phyloP scores from a whole-genome alignment of 2,797 vertebrate species.

The Chelmon rostratus region DNA sequence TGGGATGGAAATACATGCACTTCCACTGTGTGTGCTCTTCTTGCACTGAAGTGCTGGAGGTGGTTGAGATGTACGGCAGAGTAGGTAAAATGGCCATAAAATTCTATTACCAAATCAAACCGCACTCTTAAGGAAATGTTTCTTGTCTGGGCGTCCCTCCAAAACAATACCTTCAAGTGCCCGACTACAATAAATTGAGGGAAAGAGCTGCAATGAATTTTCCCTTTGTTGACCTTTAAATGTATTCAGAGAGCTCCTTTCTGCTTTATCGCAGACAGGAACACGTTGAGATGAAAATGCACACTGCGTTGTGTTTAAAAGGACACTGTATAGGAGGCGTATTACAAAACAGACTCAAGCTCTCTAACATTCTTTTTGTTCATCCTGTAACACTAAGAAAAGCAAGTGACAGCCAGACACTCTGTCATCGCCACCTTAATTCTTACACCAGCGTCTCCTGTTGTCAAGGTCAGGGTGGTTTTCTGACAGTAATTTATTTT shows the following conservation, averaged over 20 bases:
- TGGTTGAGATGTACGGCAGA: conserved; percentile 65
- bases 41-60: conserved; percentile 49
- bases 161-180: conserved; percentile 80
- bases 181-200: conserved; percentile 68
- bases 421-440: conserved; percentile 24
- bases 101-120: conserved; percentile 80
- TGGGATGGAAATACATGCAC: conserved; percentile 60
- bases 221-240: conserved; percentile 73
- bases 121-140: conserved; percentile 75
- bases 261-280: conserved; percentile 31
- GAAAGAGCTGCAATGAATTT: conserved; percentile 60
- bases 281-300: conserved; percentile 31
- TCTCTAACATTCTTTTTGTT: background rate
- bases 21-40: conserved; percentile 40
- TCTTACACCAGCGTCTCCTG: conserved; percentile 15
- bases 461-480: conserved; percentile 41
- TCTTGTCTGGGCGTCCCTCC: conserved; percentile 78
- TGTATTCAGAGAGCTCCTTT: conserved; percentile 41
- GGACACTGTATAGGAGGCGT: background rate
- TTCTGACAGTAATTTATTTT: background rate
- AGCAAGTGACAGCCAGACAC: conserved; percentile 21
- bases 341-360: background rate
- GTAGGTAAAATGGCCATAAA: conserved; percentile 75
- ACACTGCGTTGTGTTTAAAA: conserved; percentile 38
- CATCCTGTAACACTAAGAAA: conserved; percentile 20